A percentile compares a stretch with the other conserved stretches of the same genome.
phyloP scores from a whole-genome alignment of 2,113 vertebrate genomes.

The Rana temporaria region DNA sequence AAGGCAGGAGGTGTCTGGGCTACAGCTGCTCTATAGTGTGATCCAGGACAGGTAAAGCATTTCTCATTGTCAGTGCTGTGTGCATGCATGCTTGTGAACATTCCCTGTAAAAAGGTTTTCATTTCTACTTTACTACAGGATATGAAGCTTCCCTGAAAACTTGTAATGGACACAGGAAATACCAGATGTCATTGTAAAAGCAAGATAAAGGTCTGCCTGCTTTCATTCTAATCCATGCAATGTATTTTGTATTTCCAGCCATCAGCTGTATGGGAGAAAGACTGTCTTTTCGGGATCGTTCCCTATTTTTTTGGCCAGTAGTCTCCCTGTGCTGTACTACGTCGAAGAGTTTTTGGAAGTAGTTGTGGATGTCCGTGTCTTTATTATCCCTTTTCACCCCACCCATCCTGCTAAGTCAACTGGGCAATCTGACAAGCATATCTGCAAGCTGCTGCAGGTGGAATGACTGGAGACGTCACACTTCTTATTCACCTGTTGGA shows the following conservation, averaged over 20 bases:
- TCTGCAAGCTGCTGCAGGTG: slow-evolving; percentile 37
- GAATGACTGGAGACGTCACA: slow-evolving; percentile 42
- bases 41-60: background rate
- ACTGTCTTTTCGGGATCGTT: no score
- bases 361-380: background rate
- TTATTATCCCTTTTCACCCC: background rate
- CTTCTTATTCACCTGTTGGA: slow-evolving; percentile 49
- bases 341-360: background rate
- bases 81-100: no score
- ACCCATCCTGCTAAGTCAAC: slow-evolving; percentile 23
- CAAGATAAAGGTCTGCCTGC: background rate
- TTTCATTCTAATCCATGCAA: background rate
- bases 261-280: no score
- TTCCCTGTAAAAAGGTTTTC: no score
- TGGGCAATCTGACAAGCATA: slow-evolving; percentile 17
- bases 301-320: no score
- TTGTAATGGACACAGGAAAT: slow-evolving; percentile 15
- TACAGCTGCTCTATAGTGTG: background rate
- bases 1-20: background rate
- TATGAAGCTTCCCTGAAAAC: background rate
- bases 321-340: no score
- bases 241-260: background rate
- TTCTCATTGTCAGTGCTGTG: background rate
- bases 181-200: background rate
- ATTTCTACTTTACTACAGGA: background rate